Base-by-base conservation (phyloP, 2,113 vertebrate genomes). In the Chlorocebus sabaeus region DNA sequence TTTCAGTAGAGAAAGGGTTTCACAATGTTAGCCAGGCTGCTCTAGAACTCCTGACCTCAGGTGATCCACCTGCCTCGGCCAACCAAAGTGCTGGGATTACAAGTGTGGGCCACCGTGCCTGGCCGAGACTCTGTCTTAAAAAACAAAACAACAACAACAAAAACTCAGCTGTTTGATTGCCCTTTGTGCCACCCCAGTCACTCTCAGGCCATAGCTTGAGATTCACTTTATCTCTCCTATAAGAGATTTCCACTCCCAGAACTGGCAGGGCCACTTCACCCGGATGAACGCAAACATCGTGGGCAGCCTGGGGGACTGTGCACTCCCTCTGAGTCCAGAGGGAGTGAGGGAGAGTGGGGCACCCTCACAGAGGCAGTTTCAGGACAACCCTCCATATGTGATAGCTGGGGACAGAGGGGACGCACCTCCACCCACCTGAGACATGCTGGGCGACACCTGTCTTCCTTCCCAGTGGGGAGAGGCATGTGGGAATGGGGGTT, bases 151-250 rank as follows among this genome's bases (percentile, higher is more conserved):
- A 68, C 59, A 68, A 68, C 7, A 8, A 68, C 16, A 61, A 89
- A 68, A 23, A 50, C 52, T 86, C 59, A 48, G 45, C 27, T 67
- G 27, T 75, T 6, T 80, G 57, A 55, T 61, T 43, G 80, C 9
- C 27, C 52, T 80, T 61, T 80, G 3, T 61, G 40, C 35, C 17
- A 22, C 6, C 14, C 32, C 13, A 25, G 59, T 81, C 40, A 32
- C 67, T 80, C 61, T 96, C 0, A 0, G 8, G 61, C 35, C 35
- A 35, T 79, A 87, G 61, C 50, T 68, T 25, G 32, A 59, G 64
- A 14, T 27, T 59, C 93, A n/a, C 30, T 85, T 83, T 94, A 73
- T 91, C 50, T 59, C 50, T 59, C n/a, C 86, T 68, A 4, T 10
- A 30, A 48, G 32, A 89, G 45, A 40, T 16, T 48, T 64, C 55